Evolutionary conservation across 2,113 vertebrate species (phyloP).

Genomic region (Gavialis gangeticus): DNA sequence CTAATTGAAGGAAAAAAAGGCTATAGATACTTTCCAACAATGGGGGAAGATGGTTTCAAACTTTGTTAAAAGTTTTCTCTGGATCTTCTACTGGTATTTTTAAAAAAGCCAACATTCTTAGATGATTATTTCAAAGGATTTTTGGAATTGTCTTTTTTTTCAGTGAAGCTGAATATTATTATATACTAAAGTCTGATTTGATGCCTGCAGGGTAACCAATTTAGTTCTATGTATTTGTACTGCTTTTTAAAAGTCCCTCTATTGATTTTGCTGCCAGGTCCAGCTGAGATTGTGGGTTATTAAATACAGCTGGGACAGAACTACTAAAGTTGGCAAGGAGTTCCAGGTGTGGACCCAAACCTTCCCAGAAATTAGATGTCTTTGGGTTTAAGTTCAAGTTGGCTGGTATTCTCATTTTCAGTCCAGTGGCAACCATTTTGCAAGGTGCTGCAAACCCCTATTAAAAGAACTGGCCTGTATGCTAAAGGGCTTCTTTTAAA

Average conservation of each 20-base stretch:
- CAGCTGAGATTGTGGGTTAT: slow-evolving; percentile 42
- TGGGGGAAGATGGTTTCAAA: not conserved
- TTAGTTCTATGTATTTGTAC: slow-evolving; percentile 34
- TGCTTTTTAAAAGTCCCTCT: slow-evolving; percentile 7
- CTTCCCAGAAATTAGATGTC: fast-evolving
- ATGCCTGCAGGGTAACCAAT: slow-evolving; percentile 14
- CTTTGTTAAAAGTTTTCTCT: not conserved
- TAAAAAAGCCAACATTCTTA: not conserved
- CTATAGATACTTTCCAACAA: not conserved
- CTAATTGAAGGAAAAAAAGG: not conserved
- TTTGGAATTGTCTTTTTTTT: not conserved
- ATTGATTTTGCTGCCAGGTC: slow-evolving; percentile 32
- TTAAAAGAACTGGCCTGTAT: not conserved
- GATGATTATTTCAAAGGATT: slow-evolving; percentile 20
- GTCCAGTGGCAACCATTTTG: too few relatives aligned
- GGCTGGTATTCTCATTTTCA: too few relatives aligned
- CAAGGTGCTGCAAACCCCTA: not conserved
- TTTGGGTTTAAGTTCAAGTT: not conserved
- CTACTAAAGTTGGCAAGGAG: fast-evolving
- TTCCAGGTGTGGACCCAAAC: not conserved
- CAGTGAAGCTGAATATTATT: not conserved
- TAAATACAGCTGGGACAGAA: not conserved
- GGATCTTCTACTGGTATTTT: not conserved
- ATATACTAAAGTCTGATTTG: fast-evolving
- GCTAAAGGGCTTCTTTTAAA: not conserved